Evolutionary conservation across 2,113 vertebrate species (phyloP), one percentile per base, ranked within the genome.

Genomic region (Ptilorrhoa leucosticta): DNA sequence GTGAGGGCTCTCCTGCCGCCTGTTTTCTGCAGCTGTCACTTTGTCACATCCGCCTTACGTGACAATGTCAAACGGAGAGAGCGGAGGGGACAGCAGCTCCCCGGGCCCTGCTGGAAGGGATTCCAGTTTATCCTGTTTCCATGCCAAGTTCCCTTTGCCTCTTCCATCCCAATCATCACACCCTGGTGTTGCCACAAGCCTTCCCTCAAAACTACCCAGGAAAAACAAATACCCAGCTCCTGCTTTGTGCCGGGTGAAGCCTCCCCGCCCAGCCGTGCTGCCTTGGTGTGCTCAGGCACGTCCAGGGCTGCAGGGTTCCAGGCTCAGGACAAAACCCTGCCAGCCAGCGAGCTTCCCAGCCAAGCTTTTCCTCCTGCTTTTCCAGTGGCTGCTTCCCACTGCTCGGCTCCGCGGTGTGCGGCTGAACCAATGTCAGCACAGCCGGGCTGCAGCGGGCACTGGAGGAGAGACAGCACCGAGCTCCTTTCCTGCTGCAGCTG

Each of bases 1-100:
- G 26, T 23, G 16, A 70, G 51, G 65, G 33, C n/a, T 39, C 75
- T 88, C 12, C 26, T 66, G 45, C 51, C 33, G 33, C 69, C 54
- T 40, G 78, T 2, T 21, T 27, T 44, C 2, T 28, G 35, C 63
- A 75, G 75, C 58, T 83, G 87, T 73, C n/a, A 5, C 35, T 65
- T 14, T 48, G 58, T 79, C 77, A 39, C 5, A 0, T 27, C 69
- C 15, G 2, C 7, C 0, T 23, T 7, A 8, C 3, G 0, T 6
- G 23, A 31, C 60, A 30, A 4, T 7, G 44, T 65, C 68, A 27
- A 2, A 51, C 35, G 0, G 63, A 7, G 79, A 42, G n/a, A 22
- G 30, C 0, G 0, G 30, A 47, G 56, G 56, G 84, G 40, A 31
- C 48, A 31, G 77, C 83, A 73, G 50, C 57, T 44, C 17, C 77